phyloP scores from a whole-genome alignment of 64 coral and sea anemone genomes.

The Montipora cactus region DNA sequence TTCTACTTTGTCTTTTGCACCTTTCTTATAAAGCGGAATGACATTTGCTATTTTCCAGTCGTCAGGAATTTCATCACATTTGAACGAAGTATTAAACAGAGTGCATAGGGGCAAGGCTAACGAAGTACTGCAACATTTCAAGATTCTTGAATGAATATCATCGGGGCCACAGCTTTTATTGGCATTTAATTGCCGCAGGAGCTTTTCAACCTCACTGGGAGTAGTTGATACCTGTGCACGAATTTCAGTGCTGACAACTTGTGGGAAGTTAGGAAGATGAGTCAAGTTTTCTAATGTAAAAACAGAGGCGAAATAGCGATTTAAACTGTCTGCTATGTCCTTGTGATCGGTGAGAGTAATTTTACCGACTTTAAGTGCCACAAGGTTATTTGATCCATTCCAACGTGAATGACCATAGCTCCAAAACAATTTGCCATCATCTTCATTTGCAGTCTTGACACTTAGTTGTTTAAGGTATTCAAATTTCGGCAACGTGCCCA shows the following conservation, averaged over 20 bases:
- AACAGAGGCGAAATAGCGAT: neutral
- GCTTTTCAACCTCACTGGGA: neutral
- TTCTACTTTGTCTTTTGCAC: slow-evolving; percentile 21
- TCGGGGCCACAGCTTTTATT: slow-evolving; percentile 2
- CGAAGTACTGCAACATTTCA: neutral
- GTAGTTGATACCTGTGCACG: neutral
- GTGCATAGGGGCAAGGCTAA: slow-evolving; percentile 7
- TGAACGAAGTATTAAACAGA: slow-evolving; percentile 9
- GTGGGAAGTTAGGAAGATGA: neutral
- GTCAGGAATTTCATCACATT: slow-evolving; percentile 6
- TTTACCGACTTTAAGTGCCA: neutral
- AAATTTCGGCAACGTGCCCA: slow-evolving; percentile 18
- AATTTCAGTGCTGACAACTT: neutral
- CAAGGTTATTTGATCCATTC: neutral
- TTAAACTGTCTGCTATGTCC: neutral
- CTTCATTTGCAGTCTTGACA: neutral
- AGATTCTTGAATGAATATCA: neutral
- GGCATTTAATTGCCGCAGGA: neutral
- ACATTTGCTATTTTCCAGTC: slow-evolving; percentile 52
- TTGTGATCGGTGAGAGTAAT: neutral
- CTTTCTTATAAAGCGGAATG: slow-evolving; percentile 20
- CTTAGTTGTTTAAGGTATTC: slow-evolving; percentile 8
- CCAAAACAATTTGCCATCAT: neutral
- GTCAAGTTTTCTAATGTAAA: neutral
- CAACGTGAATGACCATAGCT: neutral